These are phyloP conservation scores for Myiagra hebetior DNA, from an alignment of 2,113 vertebrate species.

Conservation along the genomic window DNA sequence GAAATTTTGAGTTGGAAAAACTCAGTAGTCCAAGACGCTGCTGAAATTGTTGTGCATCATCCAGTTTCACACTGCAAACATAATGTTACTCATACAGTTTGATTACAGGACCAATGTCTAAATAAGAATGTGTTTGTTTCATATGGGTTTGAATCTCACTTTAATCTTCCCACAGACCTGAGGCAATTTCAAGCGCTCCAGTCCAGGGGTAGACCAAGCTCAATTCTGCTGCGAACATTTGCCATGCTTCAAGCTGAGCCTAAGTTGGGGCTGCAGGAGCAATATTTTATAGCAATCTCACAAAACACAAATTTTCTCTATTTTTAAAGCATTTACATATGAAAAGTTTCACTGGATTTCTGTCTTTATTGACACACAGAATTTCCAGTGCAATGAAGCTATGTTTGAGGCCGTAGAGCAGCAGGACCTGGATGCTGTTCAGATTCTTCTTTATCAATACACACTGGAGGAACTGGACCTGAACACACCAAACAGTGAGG, in stretches of 20 bases:
- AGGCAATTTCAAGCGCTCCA: not conserved
- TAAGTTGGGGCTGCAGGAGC: not conserved
- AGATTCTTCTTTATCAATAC: constrained; percentile 89
- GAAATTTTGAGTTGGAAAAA: not conserved
- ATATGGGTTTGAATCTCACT: not conserved
- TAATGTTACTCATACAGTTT: not conserved
- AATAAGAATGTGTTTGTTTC: not conserved
- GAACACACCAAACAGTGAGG: constrained; percentile 91
- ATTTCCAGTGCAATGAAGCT: constrained; percentile 89
- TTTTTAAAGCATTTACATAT: not conserved
- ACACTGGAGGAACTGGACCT: constrained; percentile 90
- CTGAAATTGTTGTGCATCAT: not conserved
- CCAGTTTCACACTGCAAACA: not conserved
- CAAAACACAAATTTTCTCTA: not conserved
- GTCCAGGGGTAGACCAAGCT: not conserved
- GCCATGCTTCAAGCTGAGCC: not conserved
- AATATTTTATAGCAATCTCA: not conserved
- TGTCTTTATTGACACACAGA: constrained; percentile 65
- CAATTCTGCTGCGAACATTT: not conserved
- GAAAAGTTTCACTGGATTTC: not conserved
- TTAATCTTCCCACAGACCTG: not conserved
- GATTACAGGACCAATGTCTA: not conserved
- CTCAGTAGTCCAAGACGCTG: not conserved
- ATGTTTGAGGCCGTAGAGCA: constrained; percentile 93
- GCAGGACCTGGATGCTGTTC: constrained; percentile 91